Conservation (phyloP, 2,113 vertebrate species). For the Pelusios castaneus region DNA sequence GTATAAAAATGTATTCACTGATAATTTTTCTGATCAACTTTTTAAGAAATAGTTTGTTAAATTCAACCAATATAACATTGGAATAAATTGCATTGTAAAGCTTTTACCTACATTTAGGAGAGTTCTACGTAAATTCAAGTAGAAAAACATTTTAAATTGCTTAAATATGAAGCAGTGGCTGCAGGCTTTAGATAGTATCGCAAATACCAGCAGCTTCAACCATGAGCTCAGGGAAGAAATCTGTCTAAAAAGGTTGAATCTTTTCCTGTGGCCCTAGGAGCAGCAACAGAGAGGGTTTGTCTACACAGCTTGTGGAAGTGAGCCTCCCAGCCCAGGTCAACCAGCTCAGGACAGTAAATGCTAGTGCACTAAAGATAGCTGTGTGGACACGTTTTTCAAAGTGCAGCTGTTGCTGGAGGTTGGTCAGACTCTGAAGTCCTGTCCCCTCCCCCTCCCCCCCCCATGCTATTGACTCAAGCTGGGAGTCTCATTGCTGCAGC, state of each 20-base stretch:
- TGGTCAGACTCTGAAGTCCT: too few species aligned
- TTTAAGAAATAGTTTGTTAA: background rate
- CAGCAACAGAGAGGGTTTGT: background rate
- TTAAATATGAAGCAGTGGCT: background rate
- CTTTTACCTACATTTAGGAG: background rate
- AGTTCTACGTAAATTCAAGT: background rate
- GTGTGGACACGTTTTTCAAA: too few species aligned
- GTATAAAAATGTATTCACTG: background rate
- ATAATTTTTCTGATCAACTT: background rate
- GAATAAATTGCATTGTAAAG: background rate
- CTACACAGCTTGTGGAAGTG: background rate
- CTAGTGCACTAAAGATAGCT: too few species aligned
- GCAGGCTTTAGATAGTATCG: background rate
- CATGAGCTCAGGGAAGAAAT: rapidly evolving
- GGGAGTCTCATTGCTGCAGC: too few species aligned
- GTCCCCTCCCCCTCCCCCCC: too few species aligned
- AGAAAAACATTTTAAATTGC: background rate
- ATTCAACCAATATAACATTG: background rate
- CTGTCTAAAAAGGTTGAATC: background rate
- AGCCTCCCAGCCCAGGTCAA: background rate
- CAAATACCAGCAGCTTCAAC: background rate
- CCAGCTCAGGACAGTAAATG: too few species aligned
- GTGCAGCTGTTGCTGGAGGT: too few species aligned
- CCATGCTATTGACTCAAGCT: too few species aligned
- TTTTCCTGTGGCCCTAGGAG: background rate